phyloP scores from a whole-genome alignment of 2,797 vertebrate species.

The Babyrousa celebensis region DNA sequence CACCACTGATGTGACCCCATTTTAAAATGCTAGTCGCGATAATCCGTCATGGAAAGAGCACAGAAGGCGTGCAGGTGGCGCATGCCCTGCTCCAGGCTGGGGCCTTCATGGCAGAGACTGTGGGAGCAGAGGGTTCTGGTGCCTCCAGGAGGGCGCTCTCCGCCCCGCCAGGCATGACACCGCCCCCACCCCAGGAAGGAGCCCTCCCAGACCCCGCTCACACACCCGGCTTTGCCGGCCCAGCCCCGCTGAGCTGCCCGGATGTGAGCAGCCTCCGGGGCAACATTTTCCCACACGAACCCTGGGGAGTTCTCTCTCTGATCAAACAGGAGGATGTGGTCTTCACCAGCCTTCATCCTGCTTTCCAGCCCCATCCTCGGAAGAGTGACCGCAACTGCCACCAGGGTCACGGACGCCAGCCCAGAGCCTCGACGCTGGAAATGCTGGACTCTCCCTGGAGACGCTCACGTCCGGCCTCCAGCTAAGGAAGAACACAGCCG shows the following conservation, averaged over 20 bases:
- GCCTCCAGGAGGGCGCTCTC: no score
- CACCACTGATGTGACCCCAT: neutral
- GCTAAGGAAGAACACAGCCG: neutral
- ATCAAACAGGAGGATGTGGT: neutral
- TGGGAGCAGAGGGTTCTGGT: neutral
- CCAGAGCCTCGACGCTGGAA: neutral
- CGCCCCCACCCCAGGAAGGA: no score
- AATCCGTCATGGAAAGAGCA: neutral
- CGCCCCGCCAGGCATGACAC: no score
- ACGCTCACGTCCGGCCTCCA: neutral
- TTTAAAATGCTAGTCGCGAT: neutral
- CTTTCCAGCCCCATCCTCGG: neutral
- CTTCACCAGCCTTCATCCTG: neutral
- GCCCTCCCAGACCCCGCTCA: neutral
- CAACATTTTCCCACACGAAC: neutral
- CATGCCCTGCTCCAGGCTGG: no score
- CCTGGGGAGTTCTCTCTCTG: neutral
- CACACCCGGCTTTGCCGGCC: neutral
- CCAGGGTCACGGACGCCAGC: neutral
- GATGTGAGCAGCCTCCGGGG: no score
- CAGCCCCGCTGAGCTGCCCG: neutral
- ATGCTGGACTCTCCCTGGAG: neutral
- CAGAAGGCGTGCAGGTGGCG: neutral
- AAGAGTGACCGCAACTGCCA: neutral
- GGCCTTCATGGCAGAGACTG: neutral